Evolutionary conservation across 2,888 invertebrate species (phyloP).

Genomic region (Rhamnusium bicolor): DNA sequence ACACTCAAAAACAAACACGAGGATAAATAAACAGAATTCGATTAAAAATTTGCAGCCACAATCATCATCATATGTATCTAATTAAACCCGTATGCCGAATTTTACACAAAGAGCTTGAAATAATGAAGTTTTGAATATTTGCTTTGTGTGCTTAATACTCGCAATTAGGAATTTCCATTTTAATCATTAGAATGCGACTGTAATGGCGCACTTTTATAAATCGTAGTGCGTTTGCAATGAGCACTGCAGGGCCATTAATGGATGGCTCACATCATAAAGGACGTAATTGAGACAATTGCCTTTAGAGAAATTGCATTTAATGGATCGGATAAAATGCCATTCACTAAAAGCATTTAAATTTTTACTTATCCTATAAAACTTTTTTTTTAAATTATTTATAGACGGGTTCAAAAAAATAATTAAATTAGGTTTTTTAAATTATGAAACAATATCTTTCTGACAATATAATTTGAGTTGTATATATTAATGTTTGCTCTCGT

Average conservation of each 20-base stretch:
- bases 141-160: not conserved
- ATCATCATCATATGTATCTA: constrained; percentile 20
- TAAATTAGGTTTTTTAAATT: too few relatives aligned
- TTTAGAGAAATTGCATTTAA: constrained; percentile 36
- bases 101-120: constrained; percentile 26
- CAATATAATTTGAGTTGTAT: too few relatives aligned
- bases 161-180: not conserved
- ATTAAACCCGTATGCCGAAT: constrained; percentile 14
- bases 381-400: too few relatives aligned
- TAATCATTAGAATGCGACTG: not conserved
- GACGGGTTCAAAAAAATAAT: too few relatives aligned
- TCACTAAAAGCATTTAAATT: not conserved
- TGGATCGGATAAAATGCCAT: not conserved
- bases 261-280: constrained; percentile 28
- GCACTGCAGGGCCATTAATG: constrained; percentile 27
- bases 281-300: constrained; percentile 36
- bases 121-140: constrained; percentile 18
- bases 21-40: not conserved
- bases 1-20: not conserved
- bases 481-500: too few relatives aligned
- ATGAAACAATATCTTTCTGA: too few relatives aligned
- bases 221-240: constrained; percentile 5
- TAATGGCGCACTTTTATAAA: constrained; percentile 7
- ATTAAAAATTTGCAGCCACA: constrained; percentile 2
- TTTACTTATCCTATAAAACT: too few relatives aligned